These are phyloP conservation scores for Actinia tenebrosa DNA, from an alignment of 64 coral and sea anemone genomes.

Conservation along the genomic window DNA sequence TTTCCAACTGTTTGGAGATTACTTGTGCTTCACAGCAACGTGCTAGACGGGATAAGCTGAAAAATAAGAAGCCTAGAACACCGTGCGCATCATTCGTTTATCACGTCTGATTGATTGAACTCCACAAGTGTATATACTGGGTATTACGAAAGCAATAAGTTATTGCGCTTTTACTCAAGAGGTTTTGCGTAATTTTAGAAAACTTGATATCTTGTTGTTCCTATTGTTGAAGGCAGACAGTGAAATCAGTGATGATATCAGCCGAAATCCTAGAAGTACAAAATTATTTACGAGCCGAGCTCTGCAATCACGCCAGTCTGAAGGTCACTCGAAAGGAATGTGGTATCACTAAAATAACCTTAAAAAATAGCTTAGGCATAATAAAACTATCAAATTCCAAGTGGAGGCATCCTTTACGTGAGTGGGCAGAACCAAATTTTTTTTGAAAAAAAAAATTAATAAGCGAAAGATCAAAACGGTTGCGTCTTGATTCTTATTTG, in stretches of 20 bases:
- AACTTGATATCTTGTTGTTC: slow-evolving; percentile 12
- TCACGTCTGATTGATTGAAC: neutral
- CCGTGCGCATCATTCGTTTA: neutral
- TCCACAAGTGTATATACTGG: neutral
- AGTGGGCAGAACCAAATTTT: neutral
- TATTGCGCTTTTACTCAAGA: slow-evolving; percentile 1
- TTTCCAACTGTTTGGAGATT: neutral
- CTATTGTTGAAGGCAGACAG: slow-evolving; percentile 10
- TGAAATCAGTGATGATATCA: slow-evolving; percentile 3
- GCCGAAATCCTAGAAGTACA: neutral
- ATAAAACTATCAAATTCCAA: slow-evolving; percentile 13
- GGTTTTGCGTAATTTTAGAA: slow-evolving; percentile 10
- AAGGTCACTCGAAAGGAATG: neutral
- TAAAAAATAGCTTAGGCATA: neutral
- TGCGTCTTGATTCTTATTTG: neutral
- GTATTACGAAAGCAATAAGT: neutral
- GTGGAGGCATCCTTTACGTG: neutral
- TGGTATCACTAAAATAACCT: neutral
- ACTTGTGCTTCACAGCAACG: neutral
- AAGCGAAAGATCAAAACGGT: neutral
- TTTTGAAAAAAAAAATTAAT: neutral
- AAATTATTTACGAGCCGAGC: neutral
- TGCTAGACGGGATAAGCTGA: neutral
- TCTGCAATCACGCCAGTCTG: slow-evolving; percentile 1
- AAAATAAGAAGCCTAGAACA: neutral